A percentile compares a stretch with the other conserved stretches of the same genome.
phyloP scores from a whole-genome alignment of 2,113 vertebrate genomes.

The Bubalus kerabau region DNA sequence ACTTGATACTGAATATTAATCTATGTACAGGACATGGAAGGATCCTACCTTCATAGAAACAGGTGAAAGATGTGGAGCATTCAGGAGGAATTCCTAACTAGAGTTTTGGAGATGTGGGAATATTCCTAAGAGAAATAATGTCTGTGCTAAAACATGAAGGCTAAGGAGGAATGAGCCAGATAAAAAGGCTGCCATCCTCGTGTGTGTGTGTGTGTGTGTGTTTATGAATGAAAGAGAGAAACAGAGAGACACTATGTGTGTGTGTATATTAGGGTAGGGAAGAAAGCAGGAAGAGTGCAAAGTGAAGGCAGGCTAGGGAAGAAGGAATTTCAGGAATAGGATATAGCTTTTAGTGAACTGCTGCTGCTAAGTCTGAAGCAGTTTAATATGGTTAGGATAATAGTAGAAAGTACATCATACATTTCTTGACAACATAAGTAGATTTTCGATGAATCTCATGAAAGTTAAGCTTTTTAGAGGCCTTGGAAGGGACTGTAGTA shows the following conservation, averaged over 20 bases:
- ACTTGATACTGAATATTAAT: neutral
- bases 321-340: neutral
- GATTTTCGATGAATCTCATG: neutral
- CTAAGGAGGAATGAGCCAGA: neutral
- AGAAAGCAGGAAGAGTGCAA: neutral
- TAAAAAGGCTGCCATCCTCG: fast-evolving
- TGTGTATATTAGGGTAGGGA: neutral
- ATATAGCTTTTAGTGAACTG: neutral
- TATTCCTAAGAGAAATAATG: neutral
- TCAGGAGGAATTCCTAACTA: neutral
- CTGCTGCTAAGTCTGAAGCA: neutral
- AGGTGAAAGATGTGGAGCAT: neutral
- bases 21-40: neutral
- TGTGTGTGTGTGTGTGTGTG: neutral
- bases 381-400: neutral
- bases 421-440: neutral
- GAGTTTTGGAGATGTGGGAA: neutral
- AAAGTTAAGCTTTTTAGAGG: neutral
- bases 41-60: neutral
- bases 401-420: neutral
- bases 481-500: neutral
- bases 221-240: neutral
- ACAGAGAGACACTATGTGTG: neutral
- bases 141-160: neutral
- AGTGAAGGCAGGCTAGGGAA: neutral